Conservation (phyloP, 2,797 vertebrate species). For the Characodon lateralis region DNA sequence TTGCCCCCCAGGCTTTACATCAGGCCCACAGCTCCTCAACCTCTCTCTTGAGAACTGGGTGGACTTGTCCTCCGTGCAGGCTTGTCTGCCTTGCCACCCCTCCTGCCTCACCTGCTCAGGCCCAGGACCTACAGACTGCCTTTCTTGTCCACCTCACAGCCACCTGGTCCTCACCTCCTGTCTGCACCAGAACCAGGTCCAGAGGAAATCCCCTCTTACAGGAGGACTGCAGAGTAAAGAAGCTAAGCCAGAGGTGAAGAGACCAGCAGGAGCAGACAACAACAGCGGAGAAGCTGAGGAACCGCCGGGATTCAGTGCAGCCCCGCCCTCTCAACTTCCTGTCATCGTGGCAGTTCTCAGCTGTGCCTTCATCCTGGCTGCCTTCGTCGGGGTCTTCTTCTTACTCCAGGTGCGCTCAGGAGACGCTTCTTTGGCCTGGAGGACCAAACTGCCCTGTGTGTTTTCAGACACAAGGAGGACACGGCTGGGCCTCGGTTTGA, state of each 20-base stretch:
- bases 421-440: constrained; percentile 78
- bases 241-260: constrained; percentile 21
- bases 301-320: constrained; percentile 26
- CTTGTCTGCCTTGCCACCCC: constrained; percentile 89
- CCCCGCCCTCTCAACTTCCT: constrained; percentile 76
- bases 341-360: constrained; percentile 86
- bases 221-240: constrained; percentile 50
- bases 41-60: constrained; percentile 88
- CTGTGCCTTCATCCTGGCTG: constrained; percentile 88
- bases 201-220: constrained; percentile 84
- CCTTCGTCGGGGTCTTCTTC: constrained; percentile 87
- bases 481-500: constrained; percentile 74
- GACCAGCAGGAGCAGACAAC: constrained; percentile 17
- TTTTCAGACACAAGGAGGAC: constrained; percentile 67
- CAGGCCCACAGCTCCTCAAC: constrained; percentile 83
- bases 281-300: constrained; percentile 22
- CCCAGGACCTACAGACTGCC: constrained; percentile 83
- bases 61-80: constrained; percentile 85
- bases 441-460: constrained; percentile 88
- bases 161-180: constrained; percentile 82
- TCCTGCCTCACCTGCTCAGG: constrained; percentile 89
- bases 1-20: constrained; percentile 88
- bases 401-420: constrained; percentile 88
- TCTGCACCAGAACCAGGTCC: constrained; percentile 82
- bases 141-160: constrained; percentile 90